Evolutionary conservation across 2,113 vertebrate genomes (phyloP), one percentile per base, ranked within the genome.

Genomic region (Circaetus gallicus): DNA sequence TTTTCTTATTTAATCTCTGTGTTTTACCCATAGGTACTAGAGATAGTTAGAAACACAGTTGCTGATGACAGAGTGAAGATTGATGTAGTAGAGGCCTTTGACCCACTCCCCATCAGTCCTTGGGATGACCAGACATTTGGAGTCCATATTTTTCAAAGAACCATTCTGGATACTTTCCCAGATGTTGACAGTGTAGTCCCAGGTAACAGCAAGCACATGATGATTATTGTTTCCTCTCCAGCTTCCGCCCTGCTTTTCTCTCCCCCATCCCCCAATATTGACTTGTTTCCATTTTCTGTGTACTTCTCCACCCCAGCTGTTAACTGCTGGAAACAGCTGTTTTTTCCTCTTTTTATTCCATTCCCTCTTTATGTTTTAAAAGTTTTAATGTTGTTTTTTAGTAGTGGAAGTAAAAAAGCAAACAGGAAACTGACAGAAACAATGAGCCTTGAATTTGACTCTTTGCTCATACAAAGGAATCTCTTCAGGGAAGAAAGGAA

Each of bases 31-130:
- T 61, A 99, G 99, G 99, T 99, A 67, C 70, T 99, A 67, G 98
- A 99, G 73, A 40, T 97, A 16, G 93, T 99, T 56, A 95, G 97
- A 65, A 97, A 80, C 36, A 99, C 82, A 3, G 92, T 99, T 66
- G 98, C 97, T 26, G 99, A 99, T 56, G 96, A 98, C 50, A 98
- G 99, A 85, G 99, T 99, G 80, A 98, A 98, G 89, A 94, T 99
- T 2, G 98, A 99, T 8, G 95, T 99, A 15, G 59, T 99, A 13
- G 10, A 82, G 6, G 36, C 52, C 22, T 98, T 99, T 93, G 99
- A 99, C 79, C 99, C 99, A 1, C 95, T 98, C 26, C 99, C 99
- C 3, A 5, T 98, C 97, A 99, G 99, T 80, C 98, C 99, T 4
- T 98, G 96, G 81, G 98, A 99, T 73, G 98, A 99, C 59, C 97